These are phyloP conservation scores for Heliocidaris tuberculata DNA, from an alignment of 35 echinoderm and acorn worm species.

Conservation along the genomic window DNA sequence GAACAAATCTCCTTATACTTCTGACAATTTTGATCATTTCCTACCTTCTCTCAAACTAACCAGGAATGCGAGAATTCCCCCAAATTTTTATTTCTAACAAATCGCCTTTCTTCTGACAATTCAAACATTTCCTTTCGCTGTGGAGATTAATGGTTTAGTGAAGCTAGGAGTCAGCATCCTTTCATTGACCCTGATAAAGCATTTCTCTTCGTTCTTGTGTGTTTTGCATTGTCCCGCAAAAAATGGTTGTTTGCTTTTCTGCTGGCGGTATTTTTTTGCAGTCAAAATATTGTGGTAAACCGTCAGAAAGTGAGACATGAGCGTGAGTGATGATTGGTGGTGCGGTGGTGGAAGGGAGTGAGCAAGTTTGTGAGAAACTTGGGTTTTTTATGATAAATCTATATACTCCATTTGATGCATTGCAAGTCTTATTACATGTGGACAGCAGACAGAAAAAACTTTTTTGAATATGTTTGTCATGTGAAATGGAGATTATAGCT, in stretches of 20 bases:
- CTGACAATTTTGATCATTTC: too few relatives aligned
- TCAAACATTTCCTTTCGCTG: background rate
- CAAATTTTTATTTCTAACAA: background rate
- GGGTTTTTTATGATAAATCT: background rate
- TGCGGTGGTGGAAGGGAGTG: background rate
- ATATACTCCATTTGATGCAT: background rate
- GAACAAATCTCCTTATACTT: too few relatives aligned
- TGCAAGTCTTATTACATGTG: background rate
- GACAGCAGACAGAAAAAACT: too few relatives aligned
- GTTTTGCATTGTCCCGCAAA: background rate
- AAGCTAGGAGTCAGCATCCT: background rate
- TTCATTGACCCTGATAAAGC: slow-evolving; percentile 3
- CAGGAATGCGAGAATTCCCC: background rate
- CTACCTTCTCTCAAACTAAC: background rate
- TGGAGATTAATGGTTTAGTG: background rate
- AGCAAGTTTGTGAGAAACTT: background rate
- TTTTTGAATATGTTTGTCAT: too few relatives aligned
- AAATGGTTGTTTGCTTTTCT: slow-evolving; percentile 40
- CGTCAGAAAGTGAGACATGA: slow-evolving; percentile 29
- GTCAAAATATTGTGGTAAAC: slow-evolving; percentile 40
- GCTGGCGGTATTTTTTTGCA: slow-evolving; percentile 30
- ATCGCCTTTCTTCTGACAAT: background rate
- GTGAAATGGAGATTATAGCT: too few relatives aligned
- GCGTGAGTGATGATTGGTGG: background rate
- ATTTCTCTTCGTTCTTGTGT: background rate